Percentiles rank a stretch among this genome's conserved stretches.
Conservation (phyloP, 2,888 invertebrate genomes). For the Ochropleura leucogaster region DNA sequence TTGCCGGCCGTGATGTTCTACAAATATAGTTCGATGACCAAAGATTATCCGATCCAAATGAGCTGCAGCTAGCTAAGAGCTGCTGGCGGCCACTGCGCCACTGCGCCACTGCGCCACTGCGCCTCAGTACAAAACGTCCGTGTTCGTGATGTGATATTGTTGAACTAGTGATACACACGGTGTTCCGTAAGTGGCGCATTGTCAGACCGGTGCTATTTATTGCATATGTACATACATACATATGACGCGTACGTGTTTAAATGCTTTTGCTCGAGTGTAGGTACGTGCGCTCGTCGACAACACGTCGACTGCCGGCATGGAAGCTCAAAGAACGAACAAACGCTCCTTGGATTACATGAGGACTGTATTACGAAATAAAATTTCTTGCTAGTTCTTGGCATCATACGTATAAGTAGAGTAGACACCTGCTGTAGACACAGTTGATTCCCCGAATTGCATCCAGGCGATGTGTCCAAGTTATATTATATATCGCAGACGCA, state of each 20-base stretch:
- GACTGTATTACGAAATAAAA: not conserved
- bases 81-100: too few species aligned
- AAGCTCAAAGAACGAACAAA: slow-evolving; percentile 14
- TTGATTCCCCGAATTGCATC: not conserved
- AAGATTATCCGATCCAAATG: slow-evolving; percentile 68
- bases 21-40: slow-evolving; percentile 61
- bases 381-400: not conserved
- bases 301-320: not conserved
- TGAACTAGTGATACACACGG: slow-evolving; percentile 21
- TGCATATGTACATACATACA: not conserved
- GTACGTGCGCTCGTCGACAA: not conserved
- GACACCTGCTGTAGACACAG: not conserved
- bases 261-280: not conserved
- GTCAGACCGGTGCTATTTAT: slow-evolving; percentile 44
- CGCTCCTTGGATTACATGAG: not conserved
- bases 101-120: too few species aligned
- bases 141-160: slow-evolving; percentile 49
- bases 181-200: not conserved
- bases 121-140: not conserved
- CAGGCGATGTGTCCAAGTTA: not conserved
- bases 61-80: slow-evolving; percentile 11
- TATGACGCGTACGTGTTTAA: not conserved
- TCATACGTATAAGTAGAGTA: too few species aligned
- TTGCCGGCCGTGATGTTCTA: slow-evolving; percentile 1
- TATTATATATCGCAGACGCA: not conserved